Base-by-base conservation (phyloP, 2,888 invertebrate genomes). In the Megalurothrips usitatus region DNA sequence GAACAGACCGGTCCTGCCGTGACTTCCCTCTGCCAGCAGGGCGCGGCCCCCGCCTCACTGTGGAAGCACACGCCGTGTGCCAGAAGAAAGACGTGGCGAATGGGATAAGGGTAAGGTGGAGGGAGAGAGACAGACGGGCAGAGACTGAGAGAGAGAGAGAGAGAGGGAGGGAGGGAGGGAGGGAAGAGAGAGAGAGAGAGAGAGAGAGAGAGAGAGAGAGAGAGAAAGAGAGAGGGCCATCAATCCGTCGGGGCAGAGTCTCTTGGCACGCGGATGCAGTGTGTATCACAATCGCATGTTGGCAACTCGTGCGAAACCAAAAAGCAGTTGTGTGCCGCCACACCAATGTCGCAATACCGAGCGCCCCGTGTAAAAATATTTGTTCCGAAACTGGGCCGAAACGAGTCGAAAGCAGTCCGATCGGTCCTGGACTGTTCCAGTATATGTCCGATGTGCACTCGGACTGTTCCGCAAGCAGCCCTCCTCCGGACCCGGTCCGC, bases 261-360 rank as follows among this genome's bases (percentile, higher is more conserved):
- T 75, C 23, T 75, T 75, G 68, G 68, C 68, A 75, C 68, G 26
- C 68, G 23, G 23, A 26, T 43, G 34, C 34, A 43, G 34, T 75
- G 68, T 75, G 68, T 75, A 75, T 75, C 68, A 75, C 68, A 75
- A 26, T 75, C 68, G 68, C 68, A 75, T 75, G 68, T 75, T 75
- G 68, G 68, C 68, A n/a, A 75, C 68, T 75, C 68, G 68, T 75
- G 68, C 68, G 68, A 75, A 75, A 75, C 68, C 68, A 75, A 75
- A 75, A 75, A 75, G 68, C 68, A 75, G 68, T 75, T 75, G 68
- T 75, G 26, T 58, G 58, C 14, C 58, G 58, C 58, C 58, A 58
- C 58, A n/a, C 58, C 14, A 6, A 43, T 43, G 34, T 43, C 34
- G 34, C 34, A 43, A 43, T 43, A 4, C 34, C 6, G 34, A 4